Evolutionary conservation across 2,888 invertebrate genomes (phyloP), one percentile per base, ranked within the genome.

Genomic region (Himalopsyche japonica): DNA sequence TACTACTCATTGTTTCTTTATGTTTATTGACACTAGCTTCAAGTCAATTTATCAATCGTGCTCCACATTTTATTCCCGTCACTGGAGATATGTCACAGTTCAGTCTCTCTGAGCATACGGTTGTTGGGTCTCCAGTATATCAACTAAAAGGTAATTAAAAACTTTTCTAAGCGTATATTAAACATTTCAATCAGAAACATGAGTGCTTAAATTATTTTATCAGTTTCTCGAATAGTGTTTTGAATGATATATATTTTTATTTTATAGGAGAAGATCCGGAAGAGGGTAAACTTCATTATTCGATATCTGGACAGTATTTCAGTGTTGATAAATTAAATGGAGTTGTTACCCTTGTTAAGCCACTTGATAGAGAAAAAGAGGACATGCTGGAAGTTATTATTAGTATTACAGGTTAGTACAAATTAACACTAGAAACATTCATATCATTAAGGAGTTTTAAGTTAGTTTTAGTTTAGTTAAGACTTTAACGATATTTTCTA

Each of bases 281-380:
- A 89, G 95, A 95, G 80, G 94, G 95, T 0, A 93, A 91, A 34
- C 92, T 97, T 4, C 93, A 94, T 86, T 97, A 96, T 89, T 96
- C 96, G 77, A 96, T 97, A 90, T 96, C 95, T 70, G 97, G 97
- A 0, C 96, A 96, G 89, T 94, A 95, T 88, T 95, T 97, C 89
- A 94, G 94, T 15, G 96, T 97, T n/a, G 95, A 96, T 88, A 91
- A 95, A 7, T 92, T 93, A 81, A 95, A 95, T 0, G 97, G 97
- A 0, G 95, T 96, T 64, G 95, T 97, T 3, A 94, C 95, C 0
- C 91, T 97, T 34, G 93, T 95, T 2, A 94, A 94, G 89, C 91
- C 93, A 43, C 89, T 97, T 82, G 96, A 97, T 89, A 92, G 96
- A 81, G 97, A 97, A 89, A 91, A 92, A 34, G 94, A 95, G 89